These are phyloP conservation scores for Molossus alvarezi DNA, from an alignment of 2,797 vertebrate genomes.

Conservation along the genomic window DNA sequence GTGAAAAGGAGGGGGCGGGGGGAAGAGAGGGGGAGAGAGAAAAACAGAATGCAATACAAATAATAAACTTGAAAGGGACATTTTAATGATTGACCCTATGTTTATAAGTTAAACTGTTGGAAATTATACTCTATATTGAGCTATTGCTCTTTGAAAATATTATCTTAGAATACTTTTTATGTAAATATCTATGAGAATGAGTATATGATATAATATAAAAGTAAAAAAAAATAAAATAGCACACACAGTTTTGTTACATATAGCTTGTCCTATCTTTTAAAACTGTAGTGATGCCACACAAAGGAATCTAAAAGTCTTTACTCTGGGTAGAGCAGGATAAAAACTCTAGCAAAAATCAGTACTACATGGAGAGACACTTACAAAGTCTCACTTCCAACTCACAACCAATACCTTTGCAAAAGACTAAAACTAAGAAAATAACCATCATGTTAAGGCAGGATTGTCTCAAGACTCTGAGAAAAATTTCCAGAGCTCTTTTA, in stretches of 20 bases:
- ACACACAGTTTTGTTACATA: not conserved
- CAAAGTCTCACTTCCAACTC: constrained; percentile 58
- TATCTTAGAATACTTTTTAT: not conserved
- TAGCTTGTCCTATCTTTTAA: not conserved
- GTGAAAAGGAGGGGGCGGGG: too few relatives aligned
- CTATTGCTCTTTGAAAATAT: not conserved
- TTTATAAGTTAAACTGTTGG: not conserved
- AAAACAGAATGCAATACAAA: not conserved
- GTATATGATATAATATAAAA: not conserved
- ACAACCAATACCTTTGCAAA: constrained; percentile 31
- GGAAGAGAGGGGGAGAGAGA: not conserved
- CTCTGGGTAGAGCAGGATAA: not conserved
- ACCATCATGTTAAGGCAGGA: not conserved
- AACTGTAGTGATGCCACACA: not conserved
- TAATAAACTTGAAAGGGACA: not conserved
- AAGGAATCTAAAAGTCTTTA: not conserved
- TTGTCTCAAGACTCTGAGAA: constrained; percentile 20
- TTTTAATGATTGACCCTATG: not conserved
- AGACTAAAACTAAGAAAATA: constrained; percentile 63
- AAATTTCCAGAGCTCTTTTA: constrained; percentile 34
- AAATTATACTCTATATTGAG: not conserved
- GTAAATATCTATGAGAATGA: not conserved
- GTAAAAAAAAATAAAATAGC: not conserved
- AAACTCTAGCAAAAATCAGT: not conserved
- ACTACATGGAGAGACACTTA: not conserved